These are phyloP conservation scores for Drosophila tripunctata DNA, from an alignment of 2,888 invertebrate genomes.

Conservation along the genomic window DNA sequence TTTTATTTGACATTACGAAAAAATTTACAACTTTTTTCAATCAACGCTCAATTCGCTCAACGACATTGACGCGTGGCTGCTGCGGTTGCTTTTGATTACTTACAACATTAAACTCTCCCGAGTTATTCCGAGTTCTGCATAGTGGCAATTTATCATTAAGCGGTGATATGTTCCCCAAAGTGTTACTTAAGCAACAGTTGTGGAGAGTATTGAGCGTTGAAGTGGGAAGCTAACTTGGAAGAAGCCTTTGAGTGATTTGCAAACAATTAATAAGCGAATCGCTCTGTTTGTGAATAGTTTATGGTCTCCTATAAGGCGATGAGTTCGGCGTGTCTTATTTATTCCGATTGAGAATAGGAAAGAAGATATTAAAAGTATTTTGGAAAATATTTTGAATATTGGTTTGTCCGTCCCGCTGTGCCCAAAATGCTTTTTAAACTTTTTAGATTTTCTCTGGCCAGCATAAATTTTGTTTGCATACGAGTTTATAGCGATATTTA, in stretches of 20 bases:
- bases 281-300: neutral
- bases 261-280: slow-evolving; percentile 9
- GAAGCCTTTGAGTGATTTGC: neutral
- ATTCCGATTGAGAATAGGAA: too few relatives aligned
- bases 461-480: slow-evolving; percentile 40
- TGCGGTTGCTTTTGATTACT: slow-evolving; percentile 73
- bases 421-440: neutral
- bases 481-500: slow-evolving; percentile 62
- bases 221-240: neutral
- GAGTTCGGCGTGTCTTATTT: too few relatives aligned
- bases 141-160: slow-evolving; percentile 74
- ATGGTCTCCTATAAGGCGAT: too few relatives aligned
- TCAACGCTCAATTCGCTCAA: slow-evolving; percentile 59
- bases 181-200: slow-evolving; percentile 17
- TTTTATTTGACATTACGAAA: slow-evolving; percentile 59
- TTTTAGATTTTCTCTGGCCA: slow-evolving; percentile 20
- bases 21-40: slow-evolving; percentile 80
- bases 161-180: slow-evolving; percentile 26
- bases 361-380: too few relatives aligned
- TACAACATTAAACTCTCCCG: slow-evolving; percentile 37
- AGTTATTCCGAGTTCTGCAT: slow-evolving; percentile 25
- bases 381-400: neutral
- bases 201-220: too few relatives aligned
- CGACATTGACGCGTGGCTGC: slow-evolving; percentile 64
- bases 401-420: too few relatives aligned